phyloP scores from a whole-genome alignment of 1,140 invertebrate genomes.

The Xylocopa sonorina region DNA sequence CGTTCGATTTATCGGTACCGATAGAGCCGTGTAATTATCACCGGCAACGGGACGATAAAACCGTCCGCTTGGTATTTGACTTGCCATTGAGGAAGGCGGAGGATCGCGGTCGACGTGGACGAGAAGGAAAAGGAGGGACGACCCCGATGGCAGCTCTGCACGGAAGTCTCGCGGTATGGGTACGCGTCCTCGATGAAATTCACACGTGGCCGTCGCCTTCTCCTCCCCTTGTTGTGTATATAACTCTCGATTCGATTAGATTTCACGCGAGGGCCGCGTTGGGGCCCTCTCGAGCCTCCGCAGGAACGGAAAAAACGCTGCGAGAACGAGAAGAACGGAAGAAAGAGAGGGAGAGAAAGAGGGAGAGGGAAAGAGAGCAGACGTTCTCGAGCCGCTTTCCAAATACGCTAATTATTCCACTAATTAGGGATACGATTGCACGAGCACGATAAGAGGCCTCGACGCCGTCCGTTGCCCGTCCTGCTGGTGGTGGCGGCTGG shows the following conservation, averaged over 20 bases:
- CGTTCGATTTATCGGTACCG: conserved; percentile 62
- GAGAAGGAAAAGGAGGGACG: neutral
- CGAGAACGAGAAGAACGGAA: too few relatives aligned
- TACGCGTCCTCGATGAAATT: conserved; percentile 60
- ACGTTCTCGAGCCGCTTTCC: neutral
- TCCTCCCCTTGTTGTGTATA: conserved; percentile 32
- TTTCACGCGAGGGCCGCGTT: neutral
- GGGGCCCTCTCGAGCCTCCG: too few relatives aligned
- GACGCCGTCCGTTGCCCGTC: conserved; percentile 45
- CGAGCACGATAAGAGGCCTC: conserved; percentile 45
- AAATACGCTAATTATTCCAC: conserved; percentile 52
- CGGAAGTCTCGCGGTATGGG: conserved; percentile 50
- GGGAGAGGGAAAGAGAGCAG: too few relatives aligned
- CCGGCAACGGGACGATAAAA: conserved; percentile 70
- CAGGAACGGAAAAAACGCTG: too few relatives aligned
- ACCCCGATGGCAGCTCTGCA: too few relatives aligned
- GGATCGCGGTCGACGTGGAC: neutral
- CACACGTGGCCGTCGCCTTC: conserved; percentile 64
- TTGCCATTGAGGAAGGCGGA: conserved; percentile 57
- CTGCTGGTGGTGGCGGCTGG: too few relatives aligned
- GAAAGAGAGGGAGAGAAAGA: neutral
- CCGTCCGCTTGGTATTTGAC: conserved; percentile 68
- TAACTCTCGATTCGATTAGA: conserved; percentile 30
- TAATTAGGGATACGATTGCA: conserved; percentile 55
- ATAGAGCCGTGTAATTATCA: conserved; percentile 71